These are phyloP conservation scores for Ceramica pisi DNA, from an alignment of 2,888 invertebrate genomes.

Conservation along the genomic window DNA sequence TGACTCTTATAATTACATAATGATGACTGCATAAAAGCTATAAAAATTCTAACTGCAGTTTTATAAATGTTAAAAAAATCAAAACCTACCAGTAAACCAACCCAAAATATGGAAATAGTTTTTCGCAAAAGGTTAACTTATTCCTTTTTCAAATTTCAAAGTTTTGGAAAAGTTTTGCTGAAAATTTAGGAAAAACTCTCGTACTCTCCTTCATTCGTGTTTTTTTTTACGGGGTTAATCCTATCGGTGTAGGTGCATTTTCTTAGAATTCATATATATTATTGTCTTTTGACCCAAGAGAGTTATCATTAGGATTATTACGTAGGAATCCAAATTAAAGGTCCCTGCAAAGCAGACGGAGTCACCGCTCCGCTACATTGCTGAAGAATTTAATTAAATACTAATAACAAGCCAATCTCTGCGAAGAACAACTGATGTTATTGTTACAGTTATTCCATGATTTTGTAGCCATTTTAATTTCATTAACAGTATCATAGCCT, in stretches of 20 bases:
- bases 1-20: slow-evolving; percentile 1
- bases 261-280: slow-evolving; percentile 22
- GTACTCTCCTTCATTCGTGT: not conserved
- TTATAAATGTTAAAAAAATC: not conserved
- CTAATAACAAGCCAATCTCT: slow-evolving; percentile 66
- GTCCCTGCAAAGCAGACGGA: slow-evolving; percentile 61
- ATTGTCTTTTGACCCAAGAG: slow-evolving; percentile 43
- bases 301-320: slow-evolving; percentile 61
- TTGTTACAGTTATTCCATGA: slow-evolving; percentile 54
- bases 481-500: slow-evolving; percentile 39
- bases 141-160: slow-evolving; percentile 3
- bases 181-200: slow-evolving; percentile 1
- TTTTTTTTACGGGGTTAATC: not conserved
- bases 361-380: slow-evolving; percentile 57
- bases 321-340: slow-evolving; percentile 74
- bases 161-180: not conserved
- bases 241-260: slow-evolving; percentile 26
- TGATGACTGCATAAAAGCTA: not conserved
- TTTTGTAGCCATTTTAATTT: slow-evolving; percentile 54
- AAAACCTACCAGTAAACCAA: not conserved
- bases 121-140: not conserved
- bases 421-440: slow-evolving; percentile 49
- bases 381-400: slow-evolving; percentile 73
- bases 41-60: not conserved
- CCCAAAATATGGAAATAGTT: not conserved